Base-by-base conservation (phyloP, 2,113 vertebrate species). In the Murina feae region DNA sequence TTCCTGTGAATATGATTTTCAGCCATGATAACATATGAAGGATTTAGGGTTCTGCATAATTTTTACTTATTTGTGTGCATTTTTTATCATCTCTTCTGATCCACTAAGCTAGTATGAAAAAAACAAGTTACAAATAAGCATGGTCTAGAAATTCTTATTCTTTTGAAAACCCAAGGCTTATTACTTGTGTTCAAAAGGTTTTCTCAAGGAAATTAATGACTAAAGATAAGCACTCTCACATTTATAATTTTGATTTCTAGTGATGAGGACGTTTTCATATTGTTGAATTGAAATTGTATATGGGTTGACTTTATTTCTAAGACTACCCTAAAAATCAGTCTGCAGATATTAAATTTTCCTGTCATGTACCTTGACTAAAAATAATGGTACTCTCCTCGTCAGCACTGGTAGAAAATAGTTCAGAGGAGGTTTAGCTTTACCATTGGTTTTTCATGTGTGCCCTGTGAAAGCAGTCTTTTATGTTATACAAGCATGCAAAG, bases 331-430 rank as follows among this genome's bases (percentile, higher is more conserved):
- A 90, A 88, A 90, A 42, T 39, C n/a, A 93, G 23, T 75, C 55
- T 88, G 42, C 18, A 92, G 65, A 82, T 60, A 58, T 90, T 85
- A 80, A 84, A 85, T 93, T 93, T 95, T 20, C n/a, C 37, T 94
- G 8, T 76, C 12, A 60, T 8, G 1, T 71, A 47, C 21, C 66
- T 78, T 91, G 37, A 51, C 74, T 91, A n/a, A 86, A 96, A 95
- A 89, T 60, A 74, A 66, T 60, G 39, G 17, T 71, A 30, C 25
- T 94, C 51, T 94, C 35, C 23, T 84, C 14, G 42, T 79, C 23
- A 91, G 28, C 14, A 86, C 9, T 37, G 35, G 32, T 49, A 94
- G 72, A 92, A 95, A 95, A 83, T 49, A 63, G 60, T 74, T 85
- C 32, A 85, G 21, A 17, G 39, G 66, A 90, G n/a, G 32, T 89